A percentile compares a stretch with the other conserved stretches of the same genome.
phyloP scores from a whole-genome alignment of 30 jellyfish, hydroid and myxozoan species.

The Cassiopea xamachana region DNA sequence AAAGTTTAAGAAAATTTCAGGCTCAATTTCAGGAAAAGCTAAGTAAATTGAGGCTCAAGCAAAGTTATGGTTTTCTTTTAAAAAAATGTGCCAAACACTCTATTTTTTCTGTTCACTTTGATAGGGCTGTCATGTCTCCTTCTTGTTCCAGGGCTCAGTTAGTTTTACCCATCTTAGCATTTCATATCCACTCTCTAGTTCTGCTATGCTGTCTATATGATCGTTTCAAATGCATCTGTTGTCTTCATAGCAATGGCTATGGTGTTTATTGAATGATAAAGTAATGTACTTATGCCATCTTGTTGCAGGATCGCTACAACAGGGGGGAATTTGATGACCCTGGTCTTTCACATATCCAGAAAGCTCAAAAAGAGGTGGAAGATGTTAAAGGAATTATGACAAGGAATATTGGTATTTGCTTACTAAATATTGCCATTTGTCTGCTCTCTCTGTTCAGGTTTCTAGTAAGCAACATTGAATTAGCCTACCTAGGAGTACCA shows the following conservation, averaged over 20 bases:
- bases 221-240: constrained; percentile 59
- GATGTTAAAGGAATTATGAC: constrained; percentile 92
- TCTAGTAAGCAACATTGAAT: background rate
- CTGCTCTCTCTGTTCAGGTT: background rate
- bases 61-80: no score
- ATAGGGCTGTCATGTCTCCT: no score
- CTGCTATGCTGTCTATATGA: no score
- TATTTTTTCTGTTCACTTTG: no score
- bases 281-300: background rate
- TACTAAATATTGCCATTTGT: no score
- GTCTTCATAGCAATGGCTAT: constrained; percentile 76
- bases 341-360: constrained; percentile 37
- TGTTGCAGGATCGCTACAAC: constrained; percentile 54
- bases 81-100: no score
- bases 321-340: constrained; percentile 79
- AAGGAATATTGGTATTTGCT: constrained; percentile 66
- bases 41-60: no score
- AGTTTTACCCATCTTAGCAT: no score
- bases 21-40: no score
- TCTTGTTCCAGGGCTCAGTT: no score
- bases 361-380: constrained; percentile 76
- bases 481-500: background rate
- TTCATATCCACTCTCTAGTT: no score
- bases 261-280: constrained; percentile 85
- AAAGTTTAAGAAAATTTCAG: no score